Evolutionary conservation across 2,888 invertebrate species (phyloP).

Genomic region (Macaria notata): DNA sequence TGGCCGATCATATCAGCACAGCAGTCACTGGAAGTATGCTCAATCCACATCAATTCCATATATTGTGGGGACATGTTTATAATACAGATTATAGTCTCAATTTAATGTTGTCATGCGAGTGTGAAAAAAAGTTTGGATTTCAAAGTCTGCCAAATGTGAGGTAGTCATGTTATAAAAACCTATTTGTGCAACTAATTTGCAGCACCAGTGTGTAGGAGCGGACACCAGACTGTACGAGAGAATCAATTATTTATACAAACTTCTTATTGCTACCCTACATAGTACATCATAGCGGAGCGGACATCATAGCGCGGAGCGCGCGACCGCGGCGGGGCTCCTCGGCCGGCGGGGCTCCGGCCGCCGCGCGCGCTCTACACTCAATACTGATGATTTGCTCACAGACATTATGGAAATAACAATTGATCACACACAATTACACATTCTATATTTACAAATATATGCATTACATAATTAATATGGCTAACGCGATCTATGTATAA

Average conservation of each 20-base stretch:
- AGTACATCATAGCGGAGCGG: too few species aligned
- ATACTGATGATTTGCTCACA: conserved; percentile 49
- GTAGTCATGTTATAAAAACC: conserved; percentile 63
- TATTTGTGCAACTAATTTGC: conserved; percentile 52
- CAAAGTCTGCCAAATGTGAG: conserved; percentile 74
- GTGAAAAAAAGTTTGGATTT: conserved; percentile 35
- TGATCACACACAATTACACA: conserved; percentile 37
- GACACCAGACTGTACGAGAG: neutral
- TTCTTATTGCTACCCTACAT: too few species aligned
- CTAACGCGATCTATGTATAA: conserved; percentile 51
- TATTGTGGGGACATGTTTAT: too few species aligned
- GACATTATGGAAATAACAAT: conserved; percentile 34
- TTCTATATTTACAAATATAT: conserved; percentile 64
- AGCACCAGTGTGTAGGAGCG: conserved; percentile 49
- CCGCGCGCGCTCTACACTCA: conserved; percentile 8
- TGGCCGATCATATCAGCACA: too few species aligned
- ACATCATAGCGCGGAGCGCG: too few species aligned
- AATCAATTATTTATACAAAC: too few species aligned
- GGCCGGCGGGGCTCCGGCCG: too few species aligned
- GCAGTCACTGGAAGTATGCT: too few species aligned
- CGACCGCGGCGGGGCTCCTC: too few species aligned
- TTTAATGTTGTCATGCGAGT: conserved; percentile 19
- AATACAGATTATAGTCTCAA: too few species aligned
- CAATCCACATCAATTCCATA: too few species aligned
- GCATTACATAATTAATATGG: conserved; percentile 51